Percentiles rank a stretch among this genome's conserved stretches.
phyloP scores from a whole-genome alignment of 1,140 invertebrate genomes.

The Periplaneta americana region DNA sequence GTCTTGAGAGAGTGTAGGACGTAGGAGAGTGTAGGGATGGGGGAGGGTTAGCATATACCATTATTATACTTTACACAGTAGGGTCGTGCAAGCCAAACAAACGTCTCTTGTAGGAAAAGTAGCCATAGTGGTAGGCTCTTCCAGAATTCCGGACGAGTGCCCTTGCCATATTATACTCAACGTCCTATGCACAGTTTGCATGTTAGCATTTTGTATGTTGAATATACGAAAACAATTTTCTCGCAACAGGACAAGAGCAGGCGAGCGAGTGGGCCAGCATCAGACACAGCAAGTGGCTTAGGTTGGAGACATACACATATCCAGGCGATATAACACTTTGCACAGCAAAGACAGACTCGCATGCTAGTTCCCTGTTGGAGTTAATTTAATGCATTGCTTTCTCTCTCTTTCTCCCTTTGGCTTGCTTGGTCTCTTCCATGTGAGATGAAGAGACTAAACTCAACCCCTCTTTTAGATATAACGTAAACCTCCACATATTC shows the following conservation, averaged over 20 bases:
- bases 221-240: background rate
- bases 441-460: background rate
- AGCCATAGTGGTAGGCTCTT: background rate
- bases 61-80: background rate
- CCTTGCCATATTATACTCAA: background rate
- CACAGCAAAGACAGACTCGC: background rate
- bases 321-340: background rate
- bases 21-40: background rate
- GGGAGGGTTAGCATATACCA: background rate
- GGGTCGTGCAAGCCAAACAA: background rate
- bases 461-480: background rate
- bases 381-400: background rate
- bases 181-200: background rate
- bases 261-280: background rate
- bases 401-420: background rate
- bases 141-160: background rate
- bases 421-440: too few species aligned
- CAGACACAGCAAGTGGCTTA: background rate
- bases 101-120: background rate
- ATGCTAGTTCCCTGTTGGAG: background rate
- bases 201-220: background rate
- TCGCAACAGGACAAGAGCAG: background rate
- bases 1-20: too few species aligned
- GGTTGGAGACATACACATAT: background rate
- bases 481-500: background rate